Base-by-base conservation (phyloP, 2,113 vertebrate genomes). In the Scopus umbretta region DNA sequence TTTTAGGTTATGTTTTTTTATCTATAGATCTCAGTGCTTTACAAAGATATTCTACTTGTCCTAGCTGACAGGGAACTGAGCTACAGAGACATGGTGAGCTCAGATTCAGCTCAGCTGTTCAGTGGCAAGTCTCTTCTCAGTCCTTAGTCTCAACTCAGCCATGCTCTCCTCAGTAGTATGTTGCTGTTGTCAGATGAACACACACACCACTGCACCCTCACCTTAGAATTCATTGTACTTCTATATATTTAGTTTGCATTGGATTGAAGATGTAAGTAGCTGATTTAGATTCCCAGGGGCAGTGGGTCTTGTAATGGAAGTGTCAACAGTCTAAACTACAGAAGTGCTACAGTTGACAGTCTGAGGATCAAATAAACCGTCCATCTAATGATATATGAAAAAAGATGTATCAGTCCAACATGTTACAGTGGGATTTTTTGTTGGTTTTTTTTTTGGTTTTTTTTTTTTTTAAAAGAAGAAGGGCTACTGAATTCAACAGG, bases 91-190 rank as follows among this genome's bases (percentile, higher is more conserved):
- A 1, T 16, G 11, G 40, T 32, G 81, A 50, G 42, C 38, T 58
- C 62, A 61, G 42, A 40, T 21, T 65, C 43, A 59, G 49, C n/a
- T 43, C 38, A 50, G 32, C 55, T 75, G 23, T 26, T 65, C 32
- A 14, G 32, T 9, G 43, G 26, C 43, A 25, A 38, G 14, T 36
- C 15, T 56, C 40, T 23, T 55, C 26, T 34, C 20, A 42, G 42
- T 63, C 29, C 66, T 75, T 13, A 18, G 25, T 16, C 21, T 22
- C 45, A 53, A 3, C n/a, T 26, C 62, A 65, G 13, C 63, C 50
- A 5, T 4, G 34, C 10, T 36, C 10, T 45, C 49, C 21, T 68
- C 3, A 2, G 13, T 17, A 42, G 27, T 17, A 8, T 1, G 0
- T 17, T 27, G 36, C 26, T 72, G 61, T 13, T 81, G n/a, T 43